These are phyloP conservation scores for Podarcis siculus DNA, from an alignment of 2,797 vertebrate genomes.

Conservation along the genomic window DNA sequence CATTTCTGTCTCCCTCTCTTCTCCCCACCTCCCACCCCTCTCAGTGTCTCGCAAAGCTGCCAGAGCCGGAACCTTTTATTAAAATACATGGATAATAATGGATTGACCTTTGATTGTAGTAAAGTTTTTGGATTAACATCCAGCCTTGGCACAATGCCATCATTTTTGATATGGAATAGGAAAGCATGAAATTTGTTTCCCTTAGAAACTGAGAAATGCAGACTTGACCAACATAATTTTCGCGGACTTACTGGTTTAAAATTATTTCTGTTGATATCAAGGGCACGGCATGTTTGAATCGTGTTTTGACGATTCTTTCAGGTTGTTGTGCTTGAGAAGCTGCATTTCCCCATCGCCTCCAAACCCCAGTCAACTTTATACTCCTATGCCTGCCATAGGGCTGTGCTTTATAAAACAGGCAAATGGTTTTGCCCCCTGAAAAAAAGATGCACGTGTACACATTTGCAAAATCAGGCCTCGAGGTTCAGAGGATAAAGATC, in stretches of 20 bases:
- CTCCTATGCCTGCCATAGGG: background rate
- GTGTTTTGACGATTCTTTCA: constrained; percentile 46
- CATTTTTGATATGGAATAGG: constrained; percentile 55
- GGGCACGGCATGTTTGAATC: constrained; percentile 29
- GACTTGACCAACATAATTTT: constrained; percentile 2
- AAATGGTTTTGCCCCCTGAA: background rate
- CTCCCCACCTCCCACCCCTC: background rate
- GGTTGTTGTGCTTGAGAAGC: constrained; percentile 9
- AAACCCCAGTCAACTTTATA: background rate
- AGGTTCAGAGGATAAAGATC: background rate
- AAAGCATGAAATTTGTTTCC: constrained; percentile 60
- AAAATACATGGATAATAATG: constrained; percentile 37
- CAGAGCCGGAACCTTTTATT: constrained; percentile 15
- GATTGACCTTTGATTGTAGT: constrained; percentile 35
- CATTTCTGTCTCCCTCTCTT: background rate
- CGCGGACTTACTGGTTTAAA: constrained; percentile 42
- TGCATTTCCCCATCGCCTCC: background rate
- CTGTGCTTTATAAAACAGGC: constrained; percentile 12
- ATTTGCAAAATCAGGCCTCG: constrained; percentile 10
- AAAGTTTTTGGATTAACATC: constrained; percentile 62
- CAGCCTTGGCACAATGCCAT: constrained; percentile 43
- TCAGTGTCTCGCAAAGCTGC: constrained; percentile 17
- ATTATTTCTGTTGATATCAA: constrained; percentile 51
- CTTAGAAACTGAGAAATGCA: constrained; percentile 61
- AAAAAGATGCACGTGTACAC: background rate